These are phyloP conservation scores for Achlya flavicornis DNA, from an alignment of 2,888 invertebrate species.

Conservation along the genomic window DNA sequence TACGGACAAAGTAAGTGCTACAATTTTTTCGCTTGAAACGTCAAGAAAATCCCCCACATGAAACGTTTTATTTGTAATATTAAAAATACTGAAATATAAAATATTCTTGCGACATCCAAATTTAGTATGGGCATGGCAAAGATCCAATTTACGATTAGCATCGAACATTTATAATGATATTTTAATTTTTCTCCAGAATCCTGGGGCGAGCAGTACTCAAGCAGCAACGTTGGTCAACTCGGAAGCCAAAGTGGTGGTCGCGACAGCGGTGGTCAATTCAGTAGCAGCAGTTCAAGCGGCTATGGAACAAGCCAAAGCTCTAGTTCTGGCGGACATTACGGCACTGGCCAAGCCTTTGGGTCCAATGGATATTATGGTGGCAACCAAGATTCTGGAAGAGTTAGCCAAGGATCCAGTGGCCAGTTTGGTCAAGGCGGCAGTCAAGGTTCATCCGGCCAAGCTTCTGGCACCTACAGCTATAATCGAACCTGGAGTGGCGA, in stretches of 20 bases:
- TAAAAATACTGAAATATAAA: no score
- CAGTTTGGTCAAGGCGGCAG: conserved; percentile 26
- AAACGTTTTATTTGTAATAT: no score
- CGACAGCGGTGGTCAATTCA: conserved; percentile 22
- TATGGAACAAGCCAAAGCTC: conserved; percentile 17
- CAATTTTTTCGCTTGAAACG: neutral
- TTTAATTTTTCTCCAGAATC: conserved; percentile 17
- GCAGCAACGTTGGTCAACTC: conserved; percentile 12
- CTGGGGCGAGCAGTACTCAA: conserved; percentile 19
- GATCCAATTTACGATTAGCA: no score
- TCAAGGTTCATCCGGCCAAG: conserved; percentile 28
- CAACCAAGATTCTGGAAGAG: conserved; percentile 19
- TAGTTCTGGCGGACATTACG: conserved; percentile 9
- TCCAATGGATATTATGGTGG: conserved; percentile 15
- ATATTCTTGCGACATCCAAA: no score
- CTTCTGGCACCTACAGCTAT: conserved; percentile 44
- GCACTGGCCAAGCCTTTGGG: conserved; percentile 25
- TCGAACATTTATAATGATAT: neutral
- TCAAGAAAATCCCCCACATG: no score
- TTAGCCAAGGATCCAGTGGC: conserved; percentile 33
- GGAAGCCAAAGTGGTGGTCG: conserved; percentile 23
- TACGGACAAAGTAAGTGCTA: conserved; percentile 66
- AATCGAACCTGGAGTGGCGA: conserved; percentile 58
- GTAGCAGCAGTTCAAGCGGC: conserved; percentile 24
- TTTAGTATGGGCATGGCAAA: no score